phyloP scores from a whole-genome alignment of 2,113 vertebrate genomes.

The Tachysurus fulvidraco region DNA sequence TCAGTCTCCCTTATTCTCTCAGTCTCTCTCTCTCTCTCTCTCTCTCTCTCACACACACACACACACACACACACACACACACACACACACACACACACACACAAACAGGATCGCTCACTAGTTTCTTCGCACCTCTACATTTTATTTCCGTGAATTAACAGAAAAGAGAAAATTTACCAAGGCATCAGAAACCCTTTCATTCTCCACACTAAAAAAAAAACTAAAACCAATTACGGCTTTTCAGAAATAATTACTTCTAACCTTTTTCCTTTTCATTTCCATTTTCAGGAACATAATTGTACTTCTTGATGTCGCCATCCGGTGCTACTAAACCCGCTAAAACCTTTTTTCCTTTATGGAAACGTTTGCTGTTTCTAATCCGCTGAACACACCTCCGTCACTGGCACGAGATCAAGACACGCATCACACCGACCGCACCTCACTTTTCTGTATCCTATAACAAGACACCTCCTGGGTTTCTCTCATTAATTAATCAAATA shows the following conservation, averaged over 20 bases:
- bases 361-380: background rate
- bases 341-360: background rate
- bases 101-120: background rate
- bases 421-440: background rate
- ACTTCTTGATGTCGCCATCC: background rate
- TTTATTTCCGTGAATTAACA: background rate
- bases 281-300: background rate
- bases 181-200: background rate
- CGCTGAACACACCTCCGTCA: background rate
- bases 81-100: background rate
- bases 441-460: background rate
- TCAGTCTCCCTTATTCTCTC: too few species aligned
- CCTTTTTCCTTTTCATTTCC: background rate
- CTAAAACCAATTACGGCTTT: slow-evolving; percentile 4
- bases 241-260: background rate
- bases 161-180: background rate
- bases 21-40: too few species aligned
- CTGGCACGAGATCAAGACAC: background rate
- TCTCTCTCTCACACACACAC: too few species aligned
- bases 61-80: too few species aligned
- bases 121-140: background rate
- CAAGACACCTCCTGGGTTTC: background rate
- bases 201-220: background rate
- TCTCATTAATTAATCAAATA: background rate
- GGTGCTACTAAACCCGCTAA: background rate